A percentile compares a stretch with the other conserved stretches of the same genome.
These are phyloP conservation scores for Brachypodius melanocephalos DNA, from an alignment of 2,113 vertebrate genomes.

Conservation along the genomic window DNA sequence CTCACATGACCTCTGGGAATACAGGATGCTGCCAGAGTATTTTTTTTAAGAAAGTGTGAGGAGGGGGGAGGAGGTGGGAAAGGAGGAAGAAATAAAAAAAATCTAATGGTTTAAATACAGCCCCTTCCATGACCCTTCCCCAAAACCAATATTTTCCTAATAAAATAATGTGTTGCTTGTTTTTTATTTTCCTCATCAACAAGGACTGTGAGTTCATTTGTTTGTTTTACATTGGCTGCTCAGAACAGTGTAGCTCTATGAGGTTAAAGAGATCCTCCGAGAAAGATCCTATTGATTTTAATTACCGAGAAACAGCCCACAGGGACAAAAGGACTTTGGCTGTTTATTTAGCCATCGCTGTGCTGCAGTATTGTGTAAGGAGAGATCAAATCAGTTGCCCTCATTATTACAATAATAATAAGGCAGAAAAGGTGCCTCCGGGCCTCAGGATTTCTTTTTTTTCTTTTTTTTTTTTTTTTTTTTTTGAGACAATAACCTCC, in stretches of 20 bases:
- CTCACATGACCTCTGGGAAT: slow-evolving; percentile 59
- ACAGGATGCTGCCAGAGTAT: background rate
- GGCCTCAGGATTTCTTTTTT: slow-evolving; percentile 58
- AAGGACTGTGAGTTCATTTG: slow-evolving; percentile 61
- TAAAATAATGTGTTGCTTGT: slow-evolving; percentile 38
- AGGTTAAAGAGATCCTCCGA: slow-evolving; percentile 83
- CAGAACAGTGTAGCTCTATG: slow-evolving; percentile 57
- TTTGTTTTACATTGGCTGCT: slow-evolving; percentile 69
- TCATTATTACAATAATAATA: slow-evolving; percentile 96
- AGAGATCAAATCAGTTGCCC: slow-evolving; percentile 90
- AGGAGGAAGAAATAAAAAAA: background rate
- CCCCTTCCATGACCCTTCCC: background rate
- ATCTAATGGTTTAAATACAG: background rate
- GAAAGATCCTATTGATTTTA: slow-evolving; percentile 99
- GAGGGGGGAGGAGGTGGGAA: background rate
- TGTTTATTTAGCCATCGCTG: slow-evolving; percentile 88
- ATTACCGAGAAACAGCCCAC: slow-evolving; percentile 94
- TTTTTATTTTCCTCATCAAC: background rate
- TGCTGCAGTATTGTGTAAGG: slow-evolving; percentile 85
- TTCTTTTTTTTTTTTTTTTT: slow-evolving; percentile 37
- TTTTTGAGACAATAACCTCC: slow-evolving; percentile 72
- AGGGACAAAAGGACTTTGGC: slow-evolving; percentile 90
- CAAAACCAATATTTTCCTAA: background rate
- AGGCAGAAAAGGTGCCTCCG: slow-evolving; percentile 80
- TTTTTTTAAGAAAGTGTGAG: background rate